Evolutionary conservation across 2,888 invertebrate genomes (phyloP).

Genomic region (Drosophila atroscutellata): DNA sequence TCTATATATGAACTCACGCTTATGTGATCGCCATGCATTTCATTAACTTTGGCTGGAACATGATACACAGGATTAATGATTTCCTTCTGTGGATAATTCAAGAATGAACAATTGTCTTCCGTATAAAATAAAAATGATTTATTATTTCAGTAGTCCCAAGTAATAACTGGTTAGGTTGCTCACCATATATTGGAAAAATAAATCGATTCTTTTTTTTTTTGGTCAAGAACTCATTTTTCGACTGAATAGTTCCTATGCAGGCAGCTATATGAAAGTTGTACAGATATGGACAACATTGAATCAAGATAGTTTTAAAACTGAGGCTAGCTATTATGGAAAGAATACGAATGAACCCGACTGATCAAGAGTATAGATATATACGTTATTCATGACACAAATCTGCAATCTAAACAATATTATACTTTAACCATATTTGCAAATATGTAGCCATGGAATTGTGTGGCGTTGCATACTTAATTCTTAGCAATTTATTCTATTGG

Average conservation of each 20-base stretch:
- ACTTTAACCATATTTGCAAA: not conserved
- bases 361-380: not conserved
- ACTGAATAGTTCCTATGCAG: not conserved
- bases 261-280: not conserved
- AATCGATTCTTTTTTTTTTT: too few species aligned
- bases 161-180: not conserved
- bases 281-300: not conserved
- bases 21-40: constrained; percentile 13
- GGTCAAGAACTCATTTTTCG: not conserved
- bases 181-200: not conserved
- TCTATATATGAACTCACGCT: not conserved
- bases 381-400: not conserved
- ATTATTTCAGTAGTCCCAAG: not conserved
- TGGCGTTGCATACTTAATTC: constrained; percentile 2
- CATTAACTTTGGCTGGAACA: not conserved
- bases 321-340: not conserved
- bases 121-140: not conserved
- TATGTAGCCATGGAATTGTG: constrained; percentile 8
- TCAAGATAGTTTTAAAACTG: not conserved
- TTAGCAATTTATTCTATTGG: not conserved
- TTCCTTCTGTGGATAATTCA: not conserved
- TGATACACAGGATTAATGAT: not conserved
- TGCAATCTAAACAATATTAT: not conserved
- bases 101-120: not conserved
- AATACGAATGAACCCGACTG: not conserved